A percentile compares a stretch with the other conserved stretches of the same genome.
Conservation (phyloP, 2,113 vertebrate species). For the Spheniscus mendiculus region DNA sequence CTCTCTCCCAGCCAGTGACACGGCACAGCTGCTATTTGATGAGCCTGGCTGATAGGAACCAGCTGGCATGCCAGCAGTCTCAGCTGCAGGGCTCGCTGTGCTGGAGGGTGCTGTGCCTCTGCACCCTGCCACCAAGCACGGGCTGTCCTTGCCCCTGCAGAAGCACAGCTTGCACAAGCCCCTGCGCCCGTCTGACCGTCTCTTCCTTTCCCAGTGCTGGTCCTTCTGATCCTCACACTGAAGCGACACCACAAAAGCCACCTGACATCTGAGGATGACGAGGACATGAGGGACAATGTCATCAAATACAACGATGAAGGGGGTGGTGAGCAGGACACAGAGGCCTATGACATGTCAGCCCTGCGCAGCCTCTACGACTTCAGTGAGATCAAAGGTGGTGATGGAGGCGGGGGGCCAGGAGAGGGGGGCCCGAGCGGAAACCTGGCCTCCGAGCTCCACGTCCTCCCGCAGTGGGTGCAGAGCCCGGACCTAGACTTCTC, state of each 20-base stretch:
- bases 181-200: fast-evolving
- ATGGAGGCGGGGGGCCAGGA: conserved; percentile 64
- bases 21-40: not conserved
- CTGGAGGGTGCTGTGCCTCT: not conserved
- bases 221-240: conserved; percentile 93
- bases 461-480: conserved; percentile 88
- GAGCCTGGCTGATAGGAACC: not conserved
- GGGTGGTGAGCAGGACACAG: conserved; percentile 96
- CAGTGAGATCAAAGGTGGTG: conserved; percentile 85
- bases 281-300: conserved; percentile 99
- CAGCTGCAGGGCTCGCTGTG: fast-evolving
- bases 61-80: fast-evolving
- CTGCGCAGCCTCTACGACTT: conserved; percentile 96
- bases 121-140: fast-evolving
- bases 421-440: conserved; percentile 46
- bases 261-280: conserved; percentile 90
- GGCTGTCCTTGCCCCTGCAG: fast-evolving
- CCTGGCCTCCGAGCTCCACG: conserved; percentile 78
- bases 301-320: conserved; percentile 99
- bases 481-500: conserved; percentile 87
- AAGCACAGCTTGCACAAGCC: not conserved
- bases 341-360: conserved; percentile 98
- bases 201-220: conserved; percentile 81
- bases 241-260: conserved; percentile 95
- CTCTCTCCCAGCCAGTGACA: not conserved